Percentiles rank a stretch among this genome's conserved stretches.
phyloP scores from a whole-genome alignment of 2,797 vertebrate species.

The Pangasius mekongensis region DNA sequence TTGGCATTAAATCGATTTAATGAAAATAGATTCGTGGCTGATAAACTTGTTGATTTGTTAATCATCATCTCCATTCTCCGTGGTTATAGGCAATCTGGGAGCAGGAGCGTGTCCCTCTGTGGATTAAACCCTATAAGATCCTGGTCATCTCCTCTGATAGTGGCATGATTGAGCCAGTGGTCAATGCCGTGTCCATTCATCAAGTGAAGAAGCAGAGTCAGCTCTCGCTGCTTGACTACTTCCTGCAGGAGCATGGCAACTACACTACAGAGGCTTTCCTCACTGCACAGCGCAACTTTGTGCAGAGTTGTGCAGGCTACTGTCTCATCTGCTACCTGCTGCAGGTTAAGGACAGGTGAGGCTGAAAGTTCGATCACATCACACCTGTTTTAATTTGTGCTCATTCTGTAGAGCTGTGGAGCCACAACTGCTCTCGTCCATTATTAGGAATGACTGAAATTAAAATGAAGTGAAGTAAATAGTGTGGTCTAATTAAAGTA shows the following conservation, averaged over 20 bases:
- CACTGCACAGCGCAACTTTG: slow-evolving; percentile 90
- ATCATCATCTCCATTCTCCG: not conserved
- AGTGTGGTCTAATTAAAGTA: not conserved
- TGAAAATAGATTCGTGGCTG: no score
- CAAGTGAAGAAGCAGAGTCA: slow-evolving; percentile 97
- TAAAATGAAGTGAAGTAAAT: not conserved
- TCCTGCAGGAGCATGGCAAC: slow-evolving; percentile 89
- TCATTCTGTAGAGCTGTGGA: not conserved
- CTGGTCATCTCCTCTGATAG: slow-evolving; percentile 93
- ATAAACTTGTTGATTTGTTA: not conserved
- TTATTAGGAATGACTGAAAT: not conserved
- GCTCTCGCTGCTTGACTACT: slow-evolving; percentile 89
- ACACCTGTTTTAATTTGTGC: not conserved
- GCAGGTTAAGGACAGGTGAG: slow-evolving; percentile 95
- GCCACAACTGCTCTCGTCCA: not conserved
- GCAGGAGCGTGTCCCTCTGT: slow-evolving; percentile 90
- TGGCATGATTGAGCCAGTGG: slow-evolving; percentile 95
- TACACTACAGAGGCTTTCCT: slow-evolving; percentile 90
- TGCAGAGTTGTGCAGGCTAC: slow-evolving; percentile 93
- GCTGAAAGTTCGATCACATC: not conserved
- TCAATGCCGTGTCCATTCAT: slow-evolving; percentile 94
- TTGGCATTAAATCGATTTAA: not conserved
- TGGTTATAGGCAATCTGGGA: slow-evolving; percentile 86
- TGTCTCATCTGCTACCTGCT: slow-evolving; percentile 95
- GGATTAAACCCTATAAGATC: slow-evolving; percentile 97